These are phyloP conservation scores for Loris lydekkerianus DNA, from an alignment of 2,797 vertebrate species.

Conservation along the genomic window DNA sequence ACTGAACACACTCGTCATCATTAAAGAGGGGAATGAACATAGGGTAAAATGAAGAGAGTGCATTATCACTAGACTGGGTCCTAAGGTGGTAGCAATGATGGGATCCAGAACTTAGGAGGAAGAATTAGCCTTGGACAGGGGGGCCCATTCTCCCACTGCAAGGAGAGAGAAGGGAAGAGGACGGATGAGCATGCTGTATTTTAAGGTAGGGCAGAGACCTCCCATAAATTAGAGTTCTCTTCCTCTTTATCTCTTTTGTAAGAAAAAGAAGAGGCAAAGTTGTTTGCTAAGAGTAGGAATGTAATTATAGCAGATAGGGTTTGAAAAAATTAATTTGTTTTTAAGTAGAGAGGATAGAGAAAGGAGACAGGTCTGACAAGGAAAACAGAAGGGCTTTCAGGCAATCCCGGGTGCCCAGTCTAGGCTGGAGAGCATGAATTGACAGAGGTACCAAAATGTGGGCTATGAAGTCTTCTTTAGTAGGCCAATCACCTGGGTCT, in stretches of 20 bases:
- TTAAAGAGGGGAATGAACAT: background rate
- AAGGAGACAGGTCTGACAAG: background rate
- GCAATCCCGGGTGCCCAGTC: no score
- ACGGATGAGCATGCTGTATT: background rate
- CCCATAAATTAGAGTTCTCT: background rate
- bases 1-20: background rate
- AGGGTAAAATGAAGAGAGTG: background rate
- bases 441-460: background rate
- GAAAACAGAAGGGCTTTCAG: background rate
- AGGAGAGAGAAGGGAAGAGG: background rate
- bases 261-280: background rate
- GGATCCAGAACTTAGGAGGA: background rate
- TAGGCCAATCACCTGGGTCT: no score
- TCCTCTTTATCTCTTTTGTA: background rate
- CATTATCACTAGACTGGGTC: background rate
- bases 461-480: background rate
- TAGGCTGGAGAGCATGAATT: background rate
- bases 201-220: background rate
- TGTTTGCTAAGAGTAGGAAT: background rate
- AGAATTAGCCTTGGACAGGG: background rate
- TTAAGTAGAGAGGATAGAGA: background rate
- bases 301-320: background rate
- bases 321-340: background rate
- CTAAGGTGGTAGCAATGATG: background rate
- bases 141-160: background rate